Evolutionary conservation across 2,113 vertebrate species (phyloP).

Genomic region (Eptatretus burgeri): DNA sequence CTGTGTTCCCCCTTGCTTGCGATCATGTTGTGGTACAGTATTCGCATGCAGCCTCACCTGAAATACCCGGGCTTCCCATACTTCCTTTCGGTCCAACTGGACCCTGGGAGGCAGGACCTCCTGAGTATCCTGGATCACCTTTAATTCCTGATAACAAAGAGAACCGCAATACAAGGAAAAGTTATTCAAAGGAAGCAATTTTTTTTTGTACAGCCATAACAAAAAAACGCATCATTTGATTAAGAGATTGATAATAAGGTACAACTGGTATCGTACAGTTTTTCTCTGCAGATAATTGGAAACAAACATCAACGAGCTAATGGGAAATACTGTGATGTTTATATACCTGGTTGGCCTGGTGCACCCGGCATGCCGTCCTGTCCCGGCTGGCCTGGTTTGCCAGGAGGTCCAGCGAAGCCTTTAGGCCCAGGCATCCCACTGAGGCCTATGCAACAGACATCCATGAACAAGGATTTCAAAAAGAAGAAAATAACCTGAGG

Average conservation of each 20-base stretch:
- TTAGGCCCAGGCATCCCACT: conserved; percentile 1
- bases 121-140: not conserved
- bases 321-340: too few relatives aligned
- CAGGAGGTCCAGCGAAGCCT: not conserved
- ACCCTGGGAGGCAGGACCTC: not conserved
- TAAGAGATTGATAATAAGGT: too few relatives aligned
- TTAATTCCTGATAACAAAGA: not conserved
- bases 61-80: not conserved
- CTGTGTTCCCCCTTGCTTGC: too few relatives aligned
- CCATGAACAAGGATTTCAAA: too few relatives aligned
- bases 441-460: not conserved
- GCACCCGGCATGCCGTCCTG: not conserved
- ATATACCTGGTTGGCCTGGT: conserved; percentile 1
- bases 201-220: too few relatives aligned
- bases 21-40: too few relatives aligned
- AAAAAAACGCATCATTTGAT: too few relatives aligned
- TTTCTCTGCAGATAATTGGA: too few relatives aligned
- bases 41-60: not conserved
- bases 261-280: too few relatives aligned
- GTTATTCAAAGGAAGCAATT: too few relatives aligned
- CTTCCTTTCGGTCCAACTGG: not conserved
- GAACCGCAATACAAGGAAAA: not conserved
- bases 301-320: too few relatives aligned
- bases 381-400: not conserved
- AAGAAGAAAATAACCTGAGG: too few relatives aligned